phyloP scores from a whole-genome alignment of 2,113 vertebrate species.

The Paedocypris sp. region DNA sequence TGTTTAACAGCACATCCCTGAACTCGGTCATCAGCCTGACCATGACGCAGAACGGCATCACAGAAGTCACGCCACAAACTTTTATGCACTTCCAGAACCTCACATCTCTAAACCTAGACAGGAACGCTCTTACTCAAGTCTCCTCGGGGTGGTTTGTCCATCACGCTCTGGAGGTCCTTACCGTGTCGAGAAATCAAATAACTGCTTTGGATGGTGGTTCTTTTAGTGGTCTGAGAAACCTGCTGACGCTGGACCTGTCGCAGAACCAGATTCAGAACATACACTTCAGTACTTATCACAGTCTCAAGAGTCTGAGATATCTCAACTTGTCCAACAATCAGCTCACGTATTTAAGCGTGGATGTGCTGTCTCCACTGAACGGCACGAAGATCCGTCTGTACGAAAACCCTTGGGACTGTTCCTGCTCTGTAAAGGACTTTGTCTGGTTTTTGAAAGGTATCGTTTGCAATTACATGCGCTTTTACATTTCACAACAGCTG shows the following conservation, averaged over 20 bases:
- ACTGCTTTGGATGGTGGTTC: constrained; percentile 12
- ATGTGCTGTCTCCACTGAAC: constrained; percentile 34
- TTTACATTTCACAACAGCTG: not conserved
- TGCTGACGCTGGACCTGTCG: constrained; percentile 42
- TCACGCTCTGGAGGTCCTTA: constrained; percentile 38
- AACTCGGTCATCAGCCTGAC: constrained; percentile 43
- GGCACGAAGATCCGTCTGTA: constrained; percentile 39
- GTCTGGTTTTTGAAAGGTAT: constrained; percentile 50
- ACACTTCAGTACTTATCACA: constrained; percentile 29
- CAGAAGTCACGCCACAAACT: constrained; percentile 36
- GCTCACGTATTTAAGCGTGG: constrained; percentile 40
- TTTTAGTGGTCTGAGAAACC: constrained; percentile 32
- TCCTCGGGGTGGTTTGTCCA: constrained; percentile 49
- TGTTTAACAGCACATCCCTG: constrained; percentile 43
- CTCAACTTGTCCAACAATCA: constrained; percentile 58
- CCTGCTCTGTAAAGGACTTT: constrained; percentile 48
- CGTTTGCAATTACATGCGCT: not conserved
- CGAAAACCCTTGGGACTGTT: constrained; percentile 61
- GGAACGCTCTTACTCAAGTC: constrained; percentile 41
- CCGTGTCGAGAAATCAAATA: constrained; percentile 41
- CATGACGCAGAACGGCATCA: constrained; percentile 31
- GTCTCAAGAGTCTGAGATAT: constrained; percentile 26
- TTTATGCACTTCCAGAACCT: constrained; percentile 46
- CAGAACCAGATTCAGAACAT: constrained; percentile 46
- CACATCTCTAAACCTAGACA: constrained; percentile 36